These are phyloP conservation scores for Drosophila saltans DNA, from an alignment of 1,140 invertebrate genomes.

Conservation along the genomic window DNA sequence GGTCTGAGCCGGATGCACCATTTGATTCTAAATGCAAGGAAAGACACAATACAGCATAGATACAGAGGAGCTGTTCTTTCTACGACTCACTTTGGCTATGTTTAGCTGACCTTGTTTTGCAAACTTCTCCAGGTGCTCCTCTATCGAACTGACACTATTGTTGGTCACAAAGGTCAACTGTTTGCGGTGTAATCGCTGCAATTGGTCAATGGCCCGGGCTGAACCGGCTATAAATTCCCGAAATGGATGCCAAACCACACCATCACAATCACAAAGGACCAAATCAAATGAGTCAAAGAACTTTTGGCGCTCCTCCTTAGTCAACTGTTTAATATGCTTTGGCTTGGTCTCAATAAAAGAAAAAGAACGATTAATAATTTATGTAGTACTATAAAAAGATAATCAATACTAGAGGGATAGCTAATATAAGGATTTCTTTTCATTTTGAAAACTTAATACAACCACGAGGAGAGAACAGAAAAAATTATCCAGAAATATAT, in stretches of 20 bases:
- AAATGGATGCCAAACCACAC: constrained; percentile 86
- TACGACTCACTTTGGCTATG: constrained; percentile 32
- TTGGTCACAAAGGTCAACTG: constrained; percentile 89
- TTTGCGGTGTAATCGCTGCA: constrained; percentile 86
- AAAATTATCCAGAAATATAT: too few relatives aligned
- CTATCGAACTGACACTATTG: constrained; percentile 85
- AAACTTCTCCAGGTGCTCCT: constrained; percentile 78
- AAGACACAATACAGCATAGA: neutral
- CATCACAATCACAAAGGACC: constrained; percentile 84
- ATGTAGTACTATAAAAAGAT: too few relatives aligned
- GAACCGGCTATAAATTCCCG: constrained; percentile 84
- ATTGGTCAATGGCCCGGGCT: constrained; percentile 84
- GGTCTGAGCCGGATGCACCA: constrained; percentile 83
- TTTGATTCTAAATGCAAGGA: constrained; percentile 48
- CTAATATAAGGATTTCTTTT: too few relatives aligned
- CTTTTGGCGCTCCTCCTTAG: constrained; percentile 47
- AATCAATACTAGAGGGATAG: too few relatives aligned
- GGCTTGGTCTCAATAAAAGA: constrained; percentile 9
- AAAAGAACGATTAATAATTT: too few relatives aligned
- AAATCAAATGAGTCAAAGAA: constrained; percentile 84
- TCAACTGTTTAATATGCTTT: constrained; percentile 58
- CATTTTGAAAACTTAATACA: too few relatives aligned
- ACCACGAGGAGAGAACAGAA: too few relatives aligned
- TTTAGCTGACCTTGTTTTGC: constrained; percentile 26
- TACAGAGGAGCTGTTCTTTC: too few relatives aligned